Evolutionary conservation across 2,113 vertebrate species (phyloP), one percentile per base, ranked within the genome.

Genomic region (Paralichthys olivaceus): DNA sequence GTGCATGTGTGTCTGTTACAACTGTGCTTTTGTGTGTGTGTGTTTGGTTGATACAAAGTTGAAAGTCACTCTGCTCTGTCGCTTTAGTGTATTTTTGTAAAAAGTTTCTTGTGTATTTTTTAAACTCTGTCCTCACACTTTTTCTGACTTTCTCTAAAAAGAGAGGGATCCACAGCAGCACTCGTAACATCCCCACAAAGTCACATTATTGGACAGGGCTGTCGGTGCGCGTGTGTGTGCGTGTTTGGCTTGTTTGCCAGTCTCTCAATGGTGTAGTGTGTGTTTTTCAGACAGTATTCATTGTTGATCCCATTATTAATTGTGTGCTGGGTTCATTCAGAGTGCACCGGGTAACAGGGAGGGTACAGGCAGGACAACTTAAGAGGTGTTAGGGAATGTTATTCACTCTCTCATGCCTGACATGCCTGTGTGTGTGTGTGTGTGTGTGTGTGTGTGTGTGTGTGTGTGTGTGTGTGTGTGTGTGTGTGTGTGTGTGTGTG

Each of bases 271-370:
- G 63, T 4, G 22, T 61, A 19, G 32, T 87, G 80, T 89, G 68
- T 83, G 77, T 75, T 76, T 60, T 72, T 68, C 64, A 77, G 77
- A 72, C 69, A 63, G 69, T 81, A 68, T 51, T 83, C 74, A 71
- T 88, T 91, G 84, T 91, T 88, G 81, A 92, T 91, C 91, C 89
- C 81, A 90, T 94, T 90, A 94, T 92, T 93, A 91, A 93, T 93
- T 91, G 78, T 85, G 79, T 75, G 72, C 49, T 77, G 79, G 85
- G 93, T 94, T 95, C 91, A 93, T 51, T 70, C 7, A 58, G 78
- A 94, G 92, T 92, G 88, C 93, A 93, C 63, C 81, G 88, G 91
- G 90, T 94, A 88, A 93, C 83, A 62, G 77, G 69, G 88, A 85
- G 92, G 91, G 91, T 92, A 91, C 62, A 75, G 65, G 79, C 83